phyloP scores from a whole-genome alignment of 2,888 invertebrate genomes.

The Sphecodes monilicornis region DNA sequence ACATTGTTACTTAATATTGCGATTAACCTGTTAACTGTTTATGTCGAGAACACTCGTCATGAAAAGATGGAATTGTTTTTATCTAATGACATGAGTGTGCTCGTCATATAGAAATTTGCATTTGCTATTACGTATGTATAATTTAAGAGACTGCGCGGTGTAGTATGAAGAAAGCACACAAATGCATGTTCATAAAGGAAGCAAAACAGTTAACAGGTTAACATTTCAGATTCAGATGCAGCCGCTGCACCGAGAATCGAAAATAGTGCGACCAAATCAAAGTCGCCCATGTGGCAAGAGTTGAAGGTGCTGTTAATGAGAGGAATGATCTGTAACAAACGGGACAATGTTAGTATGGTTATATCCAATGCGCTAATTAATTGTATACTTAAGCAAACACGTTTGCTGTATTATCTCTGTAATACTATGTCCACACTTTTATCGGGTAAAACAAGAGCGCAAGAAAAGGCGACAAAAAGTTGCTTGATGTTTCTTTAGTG shows the following conservation, averaged over 20 bases:
- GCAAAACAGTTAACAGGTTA: too few relatives aligned
- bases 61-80: too few relatives aligned
- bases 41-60: too few relatives aligned
- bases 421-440: too few relatives aligned
- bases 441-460: too few relatives aligned
- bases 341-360: constrained; percentile 82
- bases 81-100: too few relatives aligned
- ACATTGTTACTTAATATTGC: background rate
- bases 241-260: background rate
- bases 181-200: too few relatives aligned
- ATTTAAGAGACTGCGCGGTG: too few relatives aligned
- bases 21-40: too few relatives aligned
- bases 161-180: too few relatives aligned
- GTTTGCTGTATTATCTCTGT: background rate
- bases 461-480: background rate
- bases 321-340: constrained; percentile 83
- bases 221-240: constrained; percentile 11
- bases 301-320: constrained; percentile 85
- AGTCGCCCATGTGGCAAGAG: constrained; percentile 82
- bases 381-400: background rate
- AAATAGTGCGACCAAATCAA: constrained; percentile 40
- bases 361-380: background rate
- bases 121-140: too few relatives aligned
- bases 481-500: background rate
- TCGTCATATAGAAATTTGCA: too few relatives aligned